These are phyloP conservation scores for Podarcis raffonei DNA, from an alignment of 2,113 vertebrate genomes.

Conservation along the genomic window DNA sequence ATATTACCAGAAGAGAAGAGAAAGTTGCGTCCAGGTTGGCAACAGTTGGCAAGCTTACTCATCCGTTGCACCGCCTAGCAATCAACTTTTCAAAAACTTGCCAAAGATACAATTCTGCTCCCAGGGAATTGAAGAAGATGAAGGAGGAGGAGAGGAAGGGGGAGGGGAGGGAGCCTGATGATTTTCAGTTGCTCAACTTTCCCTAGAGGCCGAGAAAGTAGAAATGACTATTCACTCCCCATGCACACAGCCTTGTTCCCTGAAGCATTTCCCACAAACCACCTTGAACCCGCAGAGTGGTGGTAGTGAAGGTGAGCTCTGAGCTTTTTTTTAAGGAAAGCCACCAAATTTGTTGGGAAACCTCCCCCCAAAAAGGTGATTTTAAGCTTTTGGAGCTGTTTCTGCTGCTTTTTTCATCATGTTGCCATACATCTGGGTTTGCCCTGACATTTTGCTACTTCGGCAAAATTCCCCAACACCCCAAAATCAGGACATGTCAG, in stretches of 20 bases:
- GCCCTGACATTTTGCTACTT: too few relatives aligned
- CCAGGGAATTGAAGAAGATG: constrained; percentile 19
- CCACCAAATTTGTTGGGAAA: too few relatives aligned
- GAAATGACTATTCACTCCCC: neutral
- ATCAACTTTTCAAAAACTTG: constrained; percentile 35
- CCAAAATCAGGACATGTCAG: too few relatives aligned
- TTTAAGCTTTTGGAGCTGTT: too few relatives aligned
- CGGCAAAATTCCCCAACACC: too few relatives aligned
- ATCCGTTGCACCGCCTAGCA: constrained; percentile 39
- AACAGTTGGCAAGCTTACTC: constrained; percentile 45
- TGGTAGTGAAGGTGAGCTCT: too few relatives aligned
- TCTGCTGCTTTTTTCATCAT: too few relatives aligned
- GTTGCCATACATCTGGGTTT: too few relatives aligned
- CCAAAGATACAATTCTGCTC: constrained; percentile 3
- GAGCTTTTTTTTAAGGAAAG: too few relatives aligned
- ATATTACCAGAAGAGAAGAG: constrained; percentile 21
- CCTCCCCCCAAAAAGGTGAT: too few relatives aligned
- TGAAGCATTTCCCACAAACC: neutral
- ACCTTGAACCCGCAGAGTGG: neutral
- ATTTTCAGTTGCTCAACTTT: neutral
- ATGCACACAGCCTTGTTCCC: neutral
- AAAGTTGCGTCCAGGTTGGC: constrained; percentile 56
- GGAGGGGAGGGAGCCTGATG: too few relatives aligned
- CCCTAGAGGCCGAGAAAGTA: neutral
- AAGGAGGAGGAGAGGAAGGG: neutral